Conservation (phyloP, 1,140 invertebrate species). For the Caenorhabditis latens region DNA sequence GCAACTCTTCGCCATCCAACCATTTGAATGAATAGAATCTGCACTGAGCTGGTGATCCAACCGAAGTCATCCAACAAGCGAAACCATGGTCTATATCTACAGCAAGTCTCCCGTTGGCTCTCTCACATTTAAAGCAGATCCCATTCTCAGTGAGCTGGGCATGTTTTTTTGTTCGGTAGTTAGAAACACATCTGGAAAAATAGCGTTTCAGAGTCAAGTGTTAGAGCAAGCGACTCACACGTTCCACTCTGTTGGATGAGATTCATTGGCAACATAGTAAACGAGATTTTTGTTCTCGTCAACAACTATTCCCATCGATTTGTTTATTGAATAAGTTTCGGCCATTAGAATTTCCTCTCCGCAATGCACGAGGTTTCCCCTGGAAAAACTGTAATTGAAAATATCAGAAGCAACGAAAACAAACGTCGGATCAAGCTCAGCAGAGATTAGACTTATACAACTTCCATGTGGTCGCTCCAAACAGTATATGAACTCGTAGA, state of each 20-base stretch:
- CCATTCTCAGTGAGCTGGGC: constrained; percentile 34
- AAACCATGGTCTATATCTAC: constrained; percentile 13
- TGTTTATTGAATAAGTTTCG: constrained; percentile 44
- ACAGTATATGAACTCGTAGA: constrained; percentile 57
- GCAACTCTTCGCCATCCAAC: not conserved
- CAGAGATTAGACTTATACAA: constrained; percentile 19
- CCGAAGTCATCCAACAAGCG: constrained; percentile 1
- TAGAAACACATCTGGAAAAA: constrained; percentile 78
- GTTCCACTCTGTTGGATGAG: constrained; percentile 61
- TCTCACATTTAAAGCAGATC: constrained; percentile 83
- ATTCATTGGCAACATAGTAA: constrained; percentile 71
- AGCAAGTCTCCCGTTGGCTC: constrained; percentile 78
- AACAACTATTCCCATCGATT: constrained; percentile 62
- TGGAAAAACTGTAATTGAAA: not conserved
- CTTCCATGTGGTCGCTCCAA: constrained; percentile 32
- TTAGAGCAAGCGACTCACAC: constrained; percentile 60
- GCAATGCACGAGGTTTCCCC: constrained; percentile 26
- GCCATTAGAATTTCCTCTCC: constrained; percentile 70
- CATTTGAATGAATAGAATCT: constrained; percentile 41
- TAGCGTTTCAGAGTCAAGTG: not conserved
- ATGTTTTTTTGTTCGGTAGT: not conserved
- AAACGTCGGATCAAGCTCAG: not conserved
- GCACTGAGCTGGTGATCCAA: not conserved
- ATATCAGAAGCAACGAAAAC: not conserved
- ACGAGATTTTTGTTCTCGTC: constrained; percentile 68